These are phyloP conservation scores for Parochlus steinenii DNA, from an alignment of 2,888 invertebrate species.

Conservation along the genomic window DNA sequence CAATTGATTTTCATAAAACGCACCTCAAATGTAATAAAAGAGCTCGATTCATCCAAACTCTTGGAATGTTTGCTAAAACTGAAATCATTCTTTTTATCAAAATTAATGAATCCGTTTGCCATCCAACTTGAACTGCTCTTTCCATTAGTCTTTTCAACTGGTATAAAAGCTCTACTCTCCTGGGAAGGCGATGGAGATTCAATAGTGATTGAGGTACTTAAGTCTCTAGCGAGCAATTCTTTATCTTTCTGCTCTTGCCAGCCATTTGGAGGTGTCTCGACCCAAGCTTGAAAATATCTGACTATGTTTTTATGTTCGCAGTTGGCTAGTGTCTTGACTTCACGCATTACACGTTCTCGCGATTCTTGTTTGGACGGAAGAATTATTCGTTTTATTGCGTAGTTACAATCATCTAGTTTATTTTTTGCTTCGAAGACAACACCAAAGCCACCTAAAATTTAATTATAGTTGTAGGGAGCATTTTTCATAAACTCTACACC, in stretches of 20 bases:
- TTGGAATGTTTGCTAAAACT: too few species aligned
- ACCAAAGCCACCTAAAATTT: slow-evolving; percentile 93
- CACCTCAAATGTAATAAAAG: too few species aligned
- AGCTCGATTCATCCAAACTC: too few species aligned
- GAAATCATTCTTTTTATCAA: too few species aligned
- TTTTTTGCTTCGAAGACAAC: slow-evolving; percentile 91
- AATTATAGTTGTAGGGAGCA: too few species aligned
- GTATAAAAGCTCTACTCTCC: slow-evolving; percentile 9
- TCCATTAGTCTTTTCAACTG: too few species aligned
- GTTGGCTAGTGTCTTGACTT: slow-evolving; percentile 87
- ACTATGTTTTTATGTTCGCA: slow-evolving; percentile 92
- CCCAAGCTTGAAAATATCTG: slow-evolving; percentile 90
- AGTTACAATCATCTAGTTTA: slow-evolving; percentile 83
- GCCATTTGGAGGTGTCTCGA: slow-evolving; percentile 74
- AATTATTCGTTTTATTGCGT: slow-evolving; percentile 88
- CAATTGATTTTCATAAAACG: too few species aligned
- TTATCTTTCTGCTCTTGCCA: slow-evolving; percentile 75
- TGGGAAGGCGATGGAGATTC: slow-evolving; percentile 21
- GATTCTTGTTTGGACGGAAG: slow-evolving; percentile 69
- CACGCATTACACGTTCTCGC: slow-evolving; percentile 77
- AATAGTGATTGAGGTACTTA: slow-evolving; percentile 28
- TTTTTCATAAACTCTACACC: too few species aligned
- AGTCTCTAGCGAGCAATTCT: slow-evolving; percentile 24
- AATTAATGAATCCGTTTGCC: slow-evolving; percentile 12
- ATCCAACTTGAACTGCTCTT: slow-evolving; percentile 15